Evolutionary conservation across 2,113 vertebrate species (phyloP).

Genomic region (Phrynosoma platyrhinos): DNA sequence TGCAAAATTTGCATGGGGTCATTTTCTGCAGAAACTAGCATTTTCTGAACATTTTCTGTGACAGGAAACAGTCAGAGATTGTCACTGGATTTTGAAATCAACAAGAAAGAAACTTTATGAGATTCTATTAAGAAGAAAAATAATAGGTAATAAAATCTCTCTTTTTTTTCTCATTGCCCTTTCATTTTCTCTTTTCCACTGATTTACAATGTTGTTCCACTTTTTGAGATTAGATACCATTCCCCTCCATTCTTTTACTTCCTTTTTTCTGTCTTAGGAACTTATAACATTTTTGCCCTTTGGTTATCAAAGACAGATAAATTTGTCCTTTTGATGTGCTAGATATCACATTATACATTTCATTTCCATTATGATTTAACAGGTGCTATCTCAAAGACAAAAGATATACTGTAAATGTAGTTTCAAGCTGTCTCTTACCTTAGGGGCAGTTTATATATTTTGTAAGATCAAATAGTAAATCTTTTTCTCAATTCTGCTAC

Average conservation of each 20-base stretch:
- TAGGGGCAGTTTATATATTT: neutral
- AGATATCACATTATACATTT: conserved; percentile 12
- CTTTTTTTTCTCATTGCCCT: neutral
- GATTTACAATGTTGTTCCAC: neutral
- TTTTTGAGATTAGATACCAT: conserved; percentile 31
- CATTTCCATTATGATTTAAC: conserved; percentile 30
- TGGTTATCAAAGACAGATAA: conserved; percentile 11
- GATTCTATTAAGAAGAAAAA: conserved; percentile 53
- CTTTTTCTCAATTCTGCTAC: neutral
- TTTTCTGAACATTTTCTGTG: neutral
- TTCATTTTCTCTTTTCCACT: neutral
- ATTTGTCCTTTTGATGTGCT: conserved; percentile 23
- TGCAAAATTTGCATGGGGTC: too few species aligned
- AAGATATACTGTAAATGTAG: rapidly evolving
- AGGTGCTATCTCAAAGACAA: conserved; percentile 18
- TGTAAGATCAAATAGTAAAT: neutral
- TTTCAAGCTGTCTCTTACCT: neutral
- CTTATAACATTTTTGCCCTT: conserved; percentile 29
- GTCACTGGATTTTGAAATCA: conserved; percentile 55
- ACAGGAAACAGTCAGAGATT: conserved; percentile 44
- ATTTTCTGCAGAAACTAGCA: too few species aligned
- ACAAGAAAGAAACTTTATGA: conserved; percentile 49
- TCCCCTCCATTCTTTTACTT: neutral
- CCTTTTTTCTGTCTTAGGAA: neutral
- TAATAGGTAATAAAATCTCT: conserved; percentile 28